These are phyloP conservation scores for Coleophora flavipennella DNA, from an alignment of 2,888 invertebrate genomes.

Conservation along the genomic window DNA sequence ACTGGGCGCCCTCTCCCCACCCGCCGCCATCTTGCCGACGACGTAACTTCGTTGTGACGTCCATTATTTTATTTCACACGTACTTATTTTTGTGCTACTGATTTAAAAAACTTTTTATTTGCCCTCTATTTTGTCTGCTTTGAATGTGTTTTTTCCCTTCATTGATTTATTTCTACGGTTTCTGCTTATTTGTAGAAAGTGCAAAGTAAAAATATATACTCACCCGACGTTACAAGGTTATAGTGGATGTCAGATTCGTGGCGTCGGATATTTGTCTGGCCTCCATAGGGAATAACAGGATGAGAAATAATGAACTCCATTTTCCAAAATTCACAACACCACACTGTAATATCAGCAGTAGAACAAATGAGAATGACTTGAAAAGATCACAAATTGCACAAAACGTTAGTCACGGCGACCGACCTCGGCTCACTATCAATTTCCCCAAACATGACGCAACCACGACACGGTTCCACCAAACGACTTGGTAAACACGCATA, in stretches of 20 bases:
- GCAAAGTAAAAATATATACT: slow-evolving; percentile 54
- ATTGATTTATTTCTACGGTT: too few relatives aligned
- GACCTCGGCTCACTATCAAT: slow-evolving; percentile 71
- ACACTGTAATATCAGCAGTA: slow-evolving; percentile 32
- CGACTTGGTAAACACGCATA: slow-evolving; percentile 74
- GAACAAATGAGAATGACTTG: slow-evolving; percentile 35
- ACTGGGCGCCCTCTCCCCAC: slow-evolving; percentile 72
- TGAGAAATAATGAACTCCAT: slow-evolving; percentile 49
- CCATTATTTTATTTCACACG: slow-evolving; percentile 60
- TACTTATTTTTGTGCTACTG: slow-evolving; percentile 35
- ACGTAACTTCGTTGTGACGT: slow-evolving; percentile 64
- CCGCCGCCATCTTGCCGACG: slow-evolving; percentile 64
- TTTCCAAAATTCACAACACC: slow-evolving; percentile 42
- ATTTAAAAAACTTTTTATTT: slow-evolving; percentile 12
- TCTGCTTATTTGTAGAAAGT: neutral
- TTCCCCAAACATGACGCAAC: slow-evolving; percentile 72
- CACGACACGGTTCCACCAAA: slow-evolving; percentile 71
- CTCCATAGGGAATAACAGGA: slow-evolving; percentile 60
- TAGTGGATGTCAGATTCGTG: slow-evolving; percentile 60
- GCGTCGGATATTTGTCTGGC: slow-evolving; percentile 65
- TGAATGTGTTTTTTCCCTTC: too few relatives aligned
- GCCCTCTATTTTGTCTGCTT: neutral
- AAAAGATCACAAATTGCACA: slow-evolving; percentile 52
- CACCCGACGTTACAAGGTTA: slow-evolving; percentile 66
- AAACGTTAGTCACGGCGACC: slow-evolving; percentile 68